A percentile compares a stretch with the other conserved stretches of the same genome.
Evolutionary conservation across 2,113 vertebrate genomes (phyloP).

Genomic region (Carettochelys insculpta): DNA sequence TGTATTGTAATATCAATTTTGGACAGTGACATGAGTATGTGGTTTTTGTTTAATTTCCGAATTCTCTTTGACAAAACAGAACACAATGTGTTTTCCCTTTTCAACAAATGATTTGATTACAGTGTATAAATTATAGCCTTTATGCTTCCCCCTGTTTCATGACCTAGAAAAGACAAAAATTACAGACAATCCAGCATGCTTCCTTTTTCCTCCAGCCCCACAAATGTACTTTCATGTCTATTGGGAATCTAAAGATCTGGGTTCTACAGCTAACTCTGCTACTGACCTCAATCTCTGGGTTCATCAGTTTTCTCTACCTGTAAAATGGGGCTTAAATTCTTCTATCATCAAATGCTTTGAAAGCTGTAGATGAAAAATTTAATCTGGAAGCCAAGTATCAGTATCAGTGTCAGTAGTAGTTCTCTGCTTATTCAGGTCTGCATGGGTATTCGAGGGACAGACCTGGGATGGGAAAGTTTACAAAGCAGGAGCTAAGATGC

Average conservation of each 20-base stretch:
- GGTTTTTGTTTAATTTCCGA: neutral
- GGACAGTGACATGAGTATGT: neutral
- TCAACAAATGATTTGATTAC: neutral
- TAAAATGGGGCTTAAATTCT: neutral
- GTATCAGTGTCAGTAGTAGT: neutral
- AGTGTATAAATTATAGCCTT: neutral
- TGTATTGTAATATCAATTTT: neutral
- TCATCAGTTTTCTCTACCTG: neutral
- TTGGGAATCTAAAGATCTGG: neutral
- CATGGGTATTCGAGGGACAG: neutral
- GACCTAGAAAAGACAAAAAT: neutral
- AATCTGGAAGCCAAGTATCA: neutral
- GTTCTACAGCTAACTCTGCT: neutral
- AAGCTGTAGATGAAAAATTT: neutral
- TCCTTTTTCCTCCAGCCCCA: neutral
- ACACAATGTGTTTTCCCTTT: neutral
- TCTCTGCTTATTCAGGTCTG: neutral
- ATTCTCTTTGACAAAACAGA: neutral
- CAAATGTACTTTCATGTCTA: neutral
- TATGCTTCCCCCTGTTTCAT: neutral
- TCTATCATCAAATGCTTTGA: neutral
- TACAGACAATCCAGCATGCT: neutral
- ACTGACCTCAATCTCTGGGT: neutral
- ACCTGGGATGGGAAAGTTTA: neutral
- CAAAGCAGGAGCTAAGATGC: neutral